Base-by-base conservation (phyloP, 2,888 invertebrate species). In the Steinernema hermaphroditum region DNA sequence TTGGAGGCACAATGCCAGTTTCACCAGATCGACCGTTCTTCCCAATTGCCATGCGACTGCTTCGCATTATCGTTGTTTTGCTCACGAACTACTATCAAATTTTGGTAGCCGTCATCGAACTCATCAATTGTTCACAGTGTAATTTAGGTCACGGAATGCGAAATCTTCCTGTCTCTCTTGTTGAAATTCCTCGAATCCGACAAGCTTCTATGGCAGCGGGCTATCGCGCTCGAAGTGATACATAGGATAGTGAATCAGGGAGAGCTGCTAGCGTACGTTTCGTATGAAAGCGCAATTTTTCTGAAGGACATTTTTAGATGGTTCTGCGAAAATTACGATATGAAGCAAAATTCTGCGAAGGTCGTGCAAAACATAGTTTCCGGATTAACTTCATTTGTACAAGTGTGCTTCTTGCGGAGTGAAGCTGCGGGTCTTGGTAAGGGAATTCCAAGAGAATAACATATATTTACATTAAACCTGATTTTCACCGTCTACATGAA, bases 161-260 rank as follows among this genome's bases (percentile, higher is more conserved):
- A 98, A 89, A 97, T 98, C 86, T 97, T 98, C 88, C 90, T 98
- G 54, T 96, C 96, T 0, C 89, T 97, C 70, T 93, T 98, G 71
- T 93, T 97, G 44, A 96, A 97, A 88, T 97, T 98, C 89, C 89
- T 97, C 87, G 97, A 97, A 87, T 93, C 94, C 0, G 97, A 97
- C 87, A 95, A 96, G 88, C 94, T 95, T 1, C 85, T 92, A 77
- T 98, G 98, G 97, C 96, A 97, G 87, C 90, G 96, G 73, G 94
- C 95, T 0, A 88, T 96, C 70, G 96, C 97, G 0, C 88, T 98
- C 22, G 98, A 98, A 89, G 96, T 97, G 1, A 89, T 98, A 57
- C 95, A 96, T 87, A 94, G 93, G 88, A 92, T 98, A 90, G 74
- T 85, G 1, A 76, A 76, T 9, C 79, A 78, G 27, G 75, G 80